phyloP scores from a whole-genome alignment of 2,797 vertebrate species.

The Apodemus agrarius region DNA sequence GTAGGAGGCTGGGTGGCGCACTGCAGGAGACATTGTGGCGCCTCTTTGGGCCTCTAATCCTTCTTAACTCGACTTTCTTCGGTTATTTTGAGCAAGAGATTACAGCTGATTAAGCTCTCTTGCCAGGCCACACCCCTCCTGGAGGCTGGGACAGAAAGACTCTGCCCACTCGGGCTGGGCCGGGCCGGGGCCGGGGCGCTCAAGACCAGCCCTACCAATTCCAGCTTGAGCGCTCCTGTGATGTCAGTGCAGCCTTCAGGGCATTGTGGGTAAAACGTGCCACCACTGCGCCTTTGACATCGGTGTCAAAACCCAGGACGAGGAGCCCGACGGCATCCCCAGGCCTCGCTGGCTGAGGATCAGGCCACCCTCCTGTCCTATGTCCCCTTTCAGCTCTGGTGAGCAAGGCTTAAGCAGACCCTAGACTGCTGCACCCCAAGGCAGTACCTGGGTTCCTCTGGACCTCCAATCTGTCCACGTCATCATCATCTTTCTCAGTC shows the following conservation, averaged over 20 bases:
- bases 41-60: constrained; percentile 86
- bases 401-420: no score
- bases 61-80: constrained; percentile 87
- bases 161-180: not conserved
- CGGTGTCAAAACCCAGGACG: not conserved
- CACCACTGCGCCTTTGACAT: not conserved
- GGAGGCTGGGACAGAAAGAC: not conserved
- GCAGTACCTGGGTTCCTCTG: not conserved
- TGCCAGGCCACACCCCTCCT: constrained; percentile 76
- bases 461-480: not conserved
- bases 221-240: not conserved
- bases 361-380: no score
- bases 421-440: not conserved
- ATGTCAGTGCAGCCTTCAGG: not conserved
- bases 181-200: not conserved
- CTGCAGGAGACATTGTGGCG: not conserved
- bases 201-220: not conserved
- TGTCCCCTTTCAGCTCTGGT: not conserved
- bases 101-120: constrained; percentile 86
- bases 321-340: not conserved
- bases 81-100: constrained; percentile 90
- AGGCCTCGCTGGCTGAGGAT: not conserved
- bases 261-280: not conserved
- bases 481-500: not conserved
- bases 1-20: not conserved